A percentile compares a stretch with the other conserved stretches of the same genome.
Evolutionary conservation across 2,797 vertebrate genomes (phyloP).

Genomic region (Simalia tracyae): DNA sequence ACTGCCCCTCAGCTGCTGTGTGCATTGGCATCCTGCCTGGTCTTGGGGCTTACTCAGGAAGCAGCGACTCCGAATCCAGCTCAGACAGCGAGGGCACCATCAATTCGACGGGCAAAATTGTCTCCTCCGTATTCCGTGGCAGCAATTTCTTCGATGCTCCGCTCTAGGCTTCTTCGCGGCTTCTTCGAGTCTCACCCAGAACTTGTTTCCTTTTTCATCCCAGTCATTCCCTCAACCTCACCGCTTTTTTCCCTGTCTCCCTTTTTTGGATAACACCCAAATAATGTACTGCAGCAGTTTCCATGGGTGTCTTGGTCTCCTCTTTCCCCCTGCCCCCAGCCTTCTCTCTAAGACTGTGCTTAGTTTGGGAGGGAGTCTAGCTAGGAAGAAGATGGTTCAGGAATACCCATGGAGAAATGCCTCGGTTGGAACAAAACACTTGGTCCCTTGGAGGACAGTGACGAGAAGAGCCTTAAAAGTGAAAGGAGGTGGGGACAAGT

Average conservation of each 20-base stretch:
- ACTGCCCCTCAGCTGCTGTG: slow-evolving; percentile 90
- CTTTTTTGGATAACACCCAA: slow-evolving; percentile 45
- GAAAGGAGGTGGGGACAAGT: slow-evolving; percentile 19
- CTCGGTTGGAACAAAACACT: not conserved
- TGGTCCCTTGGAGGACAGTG: not conserved
- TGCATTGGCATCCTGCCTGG: slow-evolving; percentile 95
- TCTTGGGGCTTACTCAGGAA: slow-evolving; percentile 91
- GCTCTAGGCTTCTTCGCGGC: slow-evolving; percentile 47
- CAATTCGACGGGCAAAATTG: slow-evolving; percentile 83
- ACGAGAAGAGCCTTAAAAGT: slow-evolving; percentile 29
- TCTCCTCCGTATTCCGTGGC: slow-evolving; percentile 82
- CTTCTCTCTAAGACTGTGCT: not conserved
- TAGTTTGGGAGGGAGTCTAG: slow-evolving; percentile 36
- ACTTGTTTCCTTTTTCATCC: slow-evolving; percentile 17
- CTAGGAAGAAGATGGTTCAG: slow-evolving; percentile 29
- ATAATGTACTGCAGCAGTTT: slow-evolving; percentile 11
- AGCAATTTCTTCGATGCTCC: slow-evolving; percentile 78
- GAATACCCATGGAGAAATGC: slow-evolving; percentile 20
- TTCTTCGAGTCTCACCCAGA: slow-evolving; percentile 14
- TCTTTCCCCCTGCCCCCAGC: not conserved
- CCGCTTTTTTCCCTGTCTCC: not conserved
- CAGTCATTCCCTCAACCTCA: slow-evolving; percentile 44
- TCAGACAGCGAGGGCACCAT: slow-evolving; percentile 96
- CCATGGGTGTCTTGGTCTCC: not conserved
- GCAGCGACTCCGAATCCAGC: slow-evolving; percentile 98